A percentile compares a stretch with the other conserved stretches of the same genome.
phyloP scores from a whole-genome alignment of 2,888 invertebrate genomes.

The Hyalella azteca region DNA sequence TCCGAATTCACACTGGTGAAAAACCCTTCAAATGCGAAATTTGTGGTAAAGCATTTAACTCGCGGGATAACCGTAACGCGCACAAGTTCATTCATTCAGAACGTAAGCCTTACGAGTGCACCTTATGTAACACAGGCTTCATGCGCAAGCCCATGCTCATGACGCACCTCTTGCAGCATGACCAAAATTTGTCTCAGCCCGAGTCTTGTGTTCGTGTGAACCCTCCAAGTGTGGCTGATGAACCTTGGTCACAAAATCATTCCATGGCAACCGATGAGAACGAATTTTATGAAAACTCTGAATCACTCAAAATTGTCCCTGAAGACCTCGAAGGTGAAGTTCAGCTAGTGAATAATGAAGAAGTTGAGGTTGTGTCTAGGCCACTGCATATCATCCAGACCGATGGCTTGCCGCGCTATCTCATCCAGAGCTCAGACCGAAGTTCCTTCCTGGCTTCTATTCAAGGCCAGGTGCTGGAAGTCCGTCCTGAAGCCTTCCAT shows the following conservation, averaged over 20 bases:
- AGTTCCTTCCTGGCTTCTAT: conserved; percentile 55
- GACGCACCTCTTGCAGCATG: conserved; percentile 53
- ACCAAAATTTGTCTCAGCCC: conserved; percentile 40
- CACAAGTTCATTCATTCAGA: conserved; percentile 59
- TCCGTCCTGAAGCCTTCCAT: conserved; percentile 53
- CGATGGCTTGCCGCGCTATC: conserved; percentile 55
- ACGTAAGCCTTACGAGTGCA: conserved; percentile 59
- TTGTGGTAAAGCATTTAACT: conserved; percentile 83
- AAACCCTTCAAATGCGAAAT: conserved; percentile 64
- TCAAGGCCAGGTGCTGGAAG: conserved; percentile 57
- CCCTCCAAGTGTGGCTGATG: conserved; percentile 53
- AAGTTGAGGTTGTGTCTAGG: conserved; percentile 49
- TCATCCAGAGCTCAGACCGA: conserved; percentile 50
- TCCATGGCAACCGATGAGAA: not conserved
- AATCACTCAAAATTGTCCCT: conserved; percentile 43
- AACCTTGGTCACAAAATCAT: not conserved
- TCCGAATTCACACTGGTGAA: conserved; percentile 58
- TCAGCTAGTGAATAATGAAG: conserved; percentile 43
- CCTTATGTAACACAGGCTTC: conserved; percentile 56
- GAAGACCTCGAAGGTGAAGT: conserved; percentile 38
- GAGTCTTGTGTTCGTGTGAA: conserved; percentile 54
- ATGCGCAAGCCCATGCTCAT: conserved; percentile 58
- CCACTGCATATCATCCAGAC: conserved; percentile 55
- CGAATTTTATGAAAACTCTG: conserved; percentile 27
- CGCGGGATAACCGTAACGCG: conserved; percentile 72